Evolutionary conservation across 92 coral and sea anemone genomes (phyloP).

Genomic region (Pocillopora grandis): DNA sequence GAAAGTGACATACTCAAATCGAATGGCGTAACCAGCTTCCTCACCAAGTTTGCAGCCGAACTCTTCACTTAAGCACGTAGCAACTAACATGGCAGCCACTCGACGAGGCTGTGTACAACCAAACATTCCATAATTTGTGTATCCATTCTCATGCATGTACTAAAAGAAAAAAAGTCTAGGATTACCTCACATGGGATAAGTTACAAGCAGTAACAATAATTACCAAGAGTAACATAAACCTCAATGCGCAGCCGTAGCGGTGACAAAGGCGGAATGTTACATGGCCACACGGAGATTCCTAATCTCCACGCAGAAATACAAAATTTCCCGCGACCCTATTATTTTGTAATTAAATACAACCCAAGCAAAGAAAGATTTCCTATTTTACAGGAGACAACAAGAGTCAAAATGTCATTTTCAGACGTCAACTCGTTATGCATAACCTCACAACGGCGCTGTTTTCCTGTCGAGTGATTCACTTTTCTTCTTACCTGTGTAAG

Average conservation of each 20-base stretch:
- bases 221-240: neutral
- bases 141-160: slow-evolving; percentile 99
- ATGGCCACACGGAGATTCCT: too few species aligned
- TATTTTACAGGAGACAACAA: too few species aligned
- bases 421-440: too few species aligned
- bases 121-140: slow-evolving; percentile 96
- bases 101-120: slow-evolving; percentile 99
- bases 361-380: too few species aligned
- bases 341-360: too few species aligned
- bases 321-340: too few species aligned
- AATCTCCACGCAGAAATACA: too few species aligned
- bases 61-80: slow-evolving; percentile 97
- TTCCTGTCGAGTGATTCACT: too few species aligned
- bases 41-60: slow-evolving; percentile 82
- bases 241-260: too few species aligned
- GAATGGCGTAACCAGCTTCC: slow-evolving; percentile 96
- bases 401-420: too few species aligned
- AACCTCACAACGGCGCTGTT: too few species aligned
- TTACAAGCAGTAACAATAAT: neutral
- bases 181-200: neutral
- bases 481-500: slow-evolving; percentile 77
- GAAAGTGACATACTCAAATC: slow-evolving; percentile 94
- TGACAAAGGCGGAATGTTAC: too few species aligned
- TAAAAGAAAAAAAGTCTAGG: neutral
- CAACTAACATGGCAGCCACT: slow-evolving; percentile 99